Evolutionary conservation across 2,888 invertebrate species (phyloP), one percentile per base, ranked within the genome.

Genomic region (Lagria hirta): DNA sequence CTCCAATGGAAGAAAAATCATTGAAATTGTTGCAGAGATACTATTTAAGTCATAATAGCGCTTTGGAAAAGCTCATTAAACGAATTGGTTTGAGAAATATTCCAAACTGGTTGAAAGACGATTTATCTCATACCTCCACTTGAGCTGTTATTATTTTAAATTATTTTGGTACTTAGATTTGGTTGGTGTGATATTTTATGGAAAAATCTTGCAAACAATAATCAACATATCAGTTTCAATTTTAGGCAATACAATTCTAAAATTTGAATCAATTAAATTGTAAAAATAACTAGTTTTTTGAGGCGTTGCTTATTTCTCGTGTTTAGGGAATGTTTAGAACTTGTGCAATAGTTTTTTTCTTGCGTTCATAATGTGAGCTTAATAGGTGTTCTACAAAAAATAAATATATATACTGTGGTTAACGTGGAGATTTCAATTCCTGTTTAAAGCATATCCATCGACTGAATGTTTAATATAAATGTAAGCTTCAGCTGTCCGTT

Each of bases 81-180:
- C 80, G 89, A 52, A 78, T 94, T 35, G 92, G 92, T 47, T 82
- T 83, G 47, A 77, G 88, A 48, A 83, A 85, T 33, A 84, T 92
- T 58, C 95, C 95, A 7, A 86, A 87, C 68, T 97, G 97, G 96
- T 79, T 97, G 58, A 89, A 92, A 70, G 90, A 93, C 62, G 95
- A 95, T 69, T 79, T 96, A 46, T 88, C 87, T 34, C 62, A 64
- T 48, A 57, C 48, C 12, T 36, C 48, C 14, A 33, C 51, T 16
- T 26, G n/a, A n/a, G n/a, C n/a, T n/a, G n/a, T n/a, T n/a, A n/a
- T n/a, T n/a, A n/a, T n/a, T n/a, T n/a, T n/a, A 37, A 24, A 8
- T 32, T 30, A 21, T 37, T 26, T 12, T 10, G 23, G 40, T 45
- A 45, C 45, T 45, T 45, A n/a, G n/a, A 45, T 34, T 30, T 29